Evolutionary conservation across 1,140 invertebrate species (phyloP), one percentile per base, ranked within the genome.

Genomic region (Pogonognathellus flavescens): DNA sequence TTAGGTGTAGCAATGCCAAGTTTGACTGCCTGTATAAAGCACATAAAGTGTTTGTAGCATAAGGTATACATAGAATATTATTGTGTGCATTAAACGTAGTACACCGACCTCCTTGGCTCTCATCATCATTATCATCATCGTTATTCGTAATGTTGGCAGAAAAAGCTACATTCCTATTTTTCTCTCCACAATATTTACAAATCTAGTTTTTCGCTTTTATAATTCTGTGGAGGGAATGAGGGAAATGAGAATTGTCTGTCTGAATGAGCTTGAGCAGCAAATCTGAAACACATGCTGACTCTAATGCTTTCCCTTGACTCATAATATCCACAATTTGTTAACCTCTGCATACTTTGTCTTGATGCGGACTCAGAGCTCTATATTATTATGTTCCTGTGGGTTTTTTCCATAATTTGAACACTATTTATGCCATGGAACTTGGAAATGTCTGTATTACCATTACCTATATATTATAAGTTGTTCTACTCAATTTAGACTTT

Each of bases 291-390:
- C 14, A 66, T 60, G 59, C 20, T 66, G 20, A 8, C 11, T 20
- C 25, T 66, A 25, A 66, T 66, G 62, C 11, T 14, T 66, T 25
- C 22, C 11, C 62, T 14, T 66, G 25, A 66, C 62, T 13, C 5
- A 13, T 66, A 66, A 66, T 66, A 25, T 31, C 62, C 14, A 20
- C 20, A 66, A 66, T 66, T 66, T 66, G 22, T 66, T 66, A 66
- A 25, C 14, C 62, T 66, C 14, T 41, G 31, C 31, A 41, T 41
- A 41, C 31, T 41, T 41, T 6, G 1, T 41, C 31, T 41, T 41
- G 2, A 41, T 41, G 31, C 31, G 31, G 31, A 41, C 31, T 41
- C 31, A 41, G 31, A 41, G 6, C 31, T 41, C 6, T 41, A 1
- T 6, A 41, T n/a, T 41, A 41, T 41, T 41, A 41, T 41, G 31